A percentile compares a stretch with the other conserved stretches of the same genome.
Conservation (phyloP, 2,797 vertebrate species). For the Peromyscus melanophrys region DNA sequence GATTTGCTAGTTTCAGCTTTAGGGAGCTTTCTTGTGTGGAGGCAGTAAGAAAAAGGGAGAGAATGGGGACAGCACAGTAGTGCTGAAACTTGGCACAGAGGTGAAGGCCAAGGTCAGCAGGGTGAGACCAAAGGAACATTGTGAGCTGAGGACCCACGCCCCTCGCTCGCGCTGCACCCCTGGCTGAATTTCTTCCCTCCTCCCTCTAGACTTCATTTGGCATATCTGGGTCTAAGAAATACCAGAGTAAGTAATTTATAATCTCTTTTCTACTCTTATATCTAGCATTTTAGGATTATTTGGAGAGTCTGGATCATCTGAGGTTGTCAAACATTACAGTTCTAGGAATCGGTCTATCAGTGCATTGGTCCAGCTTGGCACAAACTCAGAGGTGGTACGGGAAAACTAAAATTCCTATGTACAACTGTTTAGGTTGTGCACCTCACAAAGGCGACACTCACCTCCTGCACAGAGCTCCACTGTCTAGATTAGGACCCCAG, state of each 20-base stretch:
- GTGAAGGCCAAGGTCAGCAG: not conserved
- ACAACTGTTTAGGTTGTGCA: not conserved
- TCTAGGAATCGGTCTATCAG: not conserved
- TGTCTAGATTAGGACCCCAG: not conserved
- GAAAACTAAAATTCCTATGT: not conserved
- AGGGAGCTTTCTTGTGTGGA: not conserved
- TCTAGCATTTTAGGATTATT: not conserved
- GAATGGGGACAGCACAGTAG: not conserved
- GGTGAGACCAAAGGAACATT: not conserved
- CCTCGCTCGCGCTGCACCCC: not conserved
- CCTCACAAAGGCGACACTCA: not conserved
- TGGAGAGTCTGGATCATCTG: not conserved
- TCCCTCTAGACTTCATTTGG: not conserved
- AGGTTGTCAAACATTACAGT: not conserved
- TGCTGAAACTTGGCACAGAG: fast-evolving
- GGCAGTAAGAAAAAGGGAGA: not conserved
- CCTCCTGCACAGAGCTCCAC: not conserved
- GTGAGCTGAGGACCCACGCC: fast-evolving
- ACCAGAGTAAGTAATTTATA: not conserved
- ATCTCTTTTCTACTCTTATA: not conserved
- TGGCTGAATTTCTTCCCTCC: not conserved
- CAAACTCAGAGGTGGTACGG: not conserved
- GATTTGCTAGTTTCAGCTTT: constrained; percentile 15
- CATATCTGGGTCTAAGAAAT: not conserved
- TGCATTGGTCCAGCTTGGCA: not conserved